Evolutionary conservation across 2,797 vertebrate genomes (phyloP).

Genomic region (Syngnathus acus): DNA sequence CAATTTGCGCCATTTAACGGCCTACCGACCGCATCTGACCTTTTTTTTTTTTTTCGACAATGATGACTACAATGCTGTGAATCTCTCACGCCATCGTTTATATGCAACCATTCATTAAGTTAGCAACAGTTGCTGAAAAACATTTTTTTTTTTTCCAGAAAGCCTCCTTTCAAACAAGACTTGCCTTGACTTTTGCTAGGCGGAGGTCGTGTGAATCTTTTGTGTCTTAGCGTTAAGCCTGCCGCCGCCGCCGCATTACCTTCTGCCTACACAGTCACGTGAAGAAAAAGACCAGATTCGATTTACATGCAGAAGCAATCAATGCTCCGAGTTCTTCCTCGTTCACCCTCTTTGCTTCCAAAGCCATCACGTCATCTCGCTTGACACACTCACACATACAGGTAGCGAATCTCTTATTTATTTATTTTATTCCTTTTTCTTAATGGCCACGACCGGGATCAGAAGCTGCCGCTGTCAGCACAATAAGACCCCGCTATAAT

Average conservation of each 20-base stretch:
- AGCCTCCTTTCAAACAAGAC: background rate
- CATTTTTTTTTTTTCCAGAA: too few species aligned
- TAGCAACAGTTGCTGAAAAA: too few species aligned
- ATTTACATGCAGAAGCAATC: background rate
- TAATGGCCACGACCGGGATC: slow-evolving; percentile 62
- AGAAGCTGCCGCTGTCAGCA: slow-evolving; percentile 78
- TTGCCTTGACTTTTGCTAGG: background rate
- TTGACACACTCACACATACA: slow-evolving; percentile 19
- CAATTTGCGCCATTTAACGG: slow-evolving; percentile 30
- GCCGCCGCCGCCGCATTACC: too few species aligned
- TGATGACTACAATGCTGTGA: too few species aligned
- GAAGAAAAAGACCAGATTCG: background rate
- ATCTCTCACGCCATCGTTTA: too few species aligned
- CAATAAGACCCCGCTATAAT: slow-evolving; percentile 71
- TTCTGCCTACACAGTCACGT: too few species aligned
- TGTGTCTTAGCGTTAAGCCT: too few species aligned
- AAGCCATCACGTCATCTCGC: background rate
- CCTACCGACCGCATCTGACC: background rate
- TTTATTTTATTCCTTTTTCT: slow-evolving; percentile 16
- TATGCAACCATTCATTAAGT: too few species aligned
- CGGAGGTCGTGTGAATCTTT: background rate
- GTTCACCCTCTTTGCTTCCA: background rate
- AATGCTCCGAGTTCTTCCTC: background rate
- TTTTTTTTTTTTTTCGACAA: background rate
- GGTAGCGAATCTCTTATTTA: slow-evolving; percentile 36